Conservation (phyloP, 2,888 invertebrate species). For the Sminthurinus aureus region DNA sequence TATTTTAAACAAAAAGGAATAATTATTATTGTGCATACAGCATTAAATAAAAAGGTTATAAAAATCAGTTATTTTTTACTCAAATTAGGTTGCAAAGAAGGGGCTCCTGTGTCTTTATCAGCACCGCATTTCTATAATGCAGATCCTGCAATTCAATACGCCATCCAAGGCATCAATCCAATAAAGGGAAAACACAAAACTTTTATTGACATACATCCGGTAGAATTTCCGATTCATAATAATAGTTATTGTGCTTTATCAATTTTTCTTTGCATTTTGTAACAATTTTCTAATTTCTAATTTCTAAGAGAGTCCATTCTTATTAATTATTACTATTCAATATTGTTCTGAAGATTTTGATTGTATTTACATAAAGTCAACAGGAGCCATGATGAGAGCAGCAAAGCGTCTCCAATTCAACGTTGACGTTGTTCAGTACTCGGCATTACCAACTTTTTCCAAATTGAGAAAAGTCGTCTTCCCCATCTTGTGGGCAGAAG, state of each 20-base stretch:
- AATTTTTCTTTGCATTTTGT: neutral
- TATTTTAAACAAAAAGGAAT: no score
- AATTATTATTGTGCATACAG: no score
- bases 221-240: neutral
- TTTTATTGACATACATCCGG: conserved; percentile 47
- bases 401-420: conserved; percentile 48
- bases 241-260: neutral
- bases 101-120: conserved; percentile 41
- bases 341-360: neutral
- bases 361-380: conserved; percentile 25
- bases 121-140: conserved; percentile 45
- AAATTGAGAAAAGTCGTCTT: conserved; percentile 35
- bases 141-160: conserved; percentile 25
- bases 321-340: no score
- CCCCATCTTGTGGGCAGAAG: conserved; percentile 48
- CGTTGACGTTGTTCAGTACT: conserved; percentile 37
- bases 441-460: conserved; percentile 34
- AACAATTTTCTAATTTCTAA: no score
- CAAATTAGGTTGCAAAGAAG: conserved; percentile 39
- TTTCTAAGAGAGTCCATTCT: no score
- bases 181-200: conserved; percentile 42
- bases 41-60: no score
- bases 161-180: conserved; percentile 42
- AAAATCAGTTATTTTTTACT: no score
- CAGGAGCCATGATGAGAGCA: conserved; percentile 40